phyloP scores from a whole-genome alignment of 2,113 vertebrate species.

The Corythoichthys haematopterus region DNA sequence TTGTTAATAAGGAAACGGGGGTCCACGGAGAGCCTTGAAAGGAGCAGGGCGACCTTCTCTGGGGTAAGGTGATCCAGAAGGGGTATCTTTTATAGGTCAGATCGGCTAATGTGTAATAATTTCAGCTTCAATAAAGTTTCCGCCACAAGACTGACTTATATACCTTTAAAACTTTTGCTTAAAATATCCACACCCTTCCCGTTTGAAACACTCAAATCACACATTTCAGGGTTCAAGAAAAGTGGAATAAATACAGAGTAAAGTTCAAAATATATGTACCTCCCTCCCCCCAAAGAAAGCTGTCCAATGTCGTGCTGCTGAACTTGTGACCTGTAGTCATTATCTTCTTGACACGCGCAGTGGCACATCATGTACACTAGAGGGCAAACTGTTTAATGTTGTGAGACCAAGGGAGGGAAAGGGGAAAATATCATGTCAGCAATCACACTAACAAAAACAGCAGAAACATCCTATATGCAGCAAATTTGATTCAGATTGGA shows the following conservation, averaged over 20 bases:
- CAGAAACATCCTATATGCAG: neutral
- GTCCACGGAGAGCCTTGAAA: slow-evolving; percentile 44
- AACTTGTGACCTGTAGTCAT: slow-evolving; percentile 9
- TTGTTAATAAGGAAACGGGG: slow-evolving; percentile 62
- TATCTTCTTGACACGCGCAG: slow-evolving; percentile 1
- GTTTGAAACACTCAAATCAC: neutral
- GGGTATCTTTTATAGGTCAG: slow-evolving; percentile 53
- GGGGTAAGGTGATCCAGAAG: slow-evolving; percentile 49
- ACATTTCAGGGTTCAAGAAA: neutral
- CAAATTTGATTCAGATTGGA: neutral
- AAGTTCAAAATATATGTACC: neutral
- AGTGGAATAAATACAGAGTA: no score
- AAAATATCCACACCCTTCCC: no score
- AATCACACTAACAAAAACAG: neutral
- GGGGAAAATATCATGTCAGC: neutral
- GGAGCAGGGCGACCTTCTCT: slow-evolving; percentile 54
- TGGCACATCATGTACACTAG: slow-evolving; percentile 24
- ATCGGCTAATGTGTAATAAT: slow-evolving; percentile 4
- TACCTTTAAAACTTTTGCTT: no score
- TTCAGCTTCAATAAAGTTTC: slow-evolving; percentile 7
- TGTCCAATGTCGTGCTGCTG: slow-evolving; percentile 51
- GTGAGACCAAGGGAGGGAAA: neutral
- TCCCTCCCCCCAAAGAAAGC: slow-evolving; percentile 14
- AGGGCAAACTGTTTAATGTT: slow-evolving; percentile 15
- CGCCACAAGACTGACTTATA: neutral